Evolutionary conservation across 1,140 invertebrate species (phyloP).

Genomic region (Aphaenogaster rudis): DNA sequence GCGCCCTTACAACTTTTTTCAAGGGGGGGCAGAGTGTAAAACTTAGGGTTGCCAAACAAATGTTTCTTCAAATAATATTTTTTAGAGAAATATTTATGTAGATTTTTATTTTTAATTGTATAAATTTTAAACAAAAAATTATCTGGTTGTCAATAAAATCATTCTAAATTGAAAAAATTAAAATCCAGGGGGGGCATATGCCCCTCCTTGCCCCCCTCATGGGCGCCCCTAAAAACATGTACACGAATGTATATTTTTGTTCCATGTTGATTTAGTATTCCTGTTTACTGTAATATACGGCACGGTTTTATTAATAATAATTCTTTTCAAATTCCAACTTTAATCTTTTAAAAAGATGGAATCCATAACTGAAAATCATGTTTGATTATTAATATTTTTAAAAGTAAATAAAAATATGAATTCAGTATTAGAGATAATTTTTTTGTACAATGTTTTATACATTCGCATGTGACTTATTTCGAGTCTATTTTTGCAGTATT

Average conservation of each 20-base stretch:
- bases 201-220: no score
- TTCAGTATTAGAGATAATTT: neutral
- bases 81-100: no score
- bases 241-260: neutral
- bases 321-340: neutral
- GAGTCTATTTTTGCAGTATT: neutral
- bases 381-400: neutral
- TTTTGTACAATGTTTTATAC: neutral
- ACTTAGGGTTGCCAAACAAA: no score
- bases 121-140: no score
- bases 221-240: no score
- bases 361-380: neutral
- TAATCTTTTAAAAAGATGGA: neutral
- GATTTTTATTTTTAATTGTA: no score
- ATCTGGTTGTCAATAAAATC: no score
- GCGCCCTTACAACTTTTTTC: no score
- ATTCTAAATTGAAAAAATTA: no score
- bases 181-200: no score
- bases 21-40: no score
- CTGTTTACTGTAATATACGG: neutral
- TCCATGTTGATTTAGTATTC: constrained; percentile 9
- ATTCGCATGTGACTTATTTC: neutral
- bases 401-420: neutral
- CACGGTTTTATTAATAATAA: neutral
- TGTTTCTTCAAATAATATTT: no score